These are phyloP conservation scores for Smutsia gigantea DNA, from an alignment of 2,797 vertebrate species.

Conservation along the genomic window DNA sequence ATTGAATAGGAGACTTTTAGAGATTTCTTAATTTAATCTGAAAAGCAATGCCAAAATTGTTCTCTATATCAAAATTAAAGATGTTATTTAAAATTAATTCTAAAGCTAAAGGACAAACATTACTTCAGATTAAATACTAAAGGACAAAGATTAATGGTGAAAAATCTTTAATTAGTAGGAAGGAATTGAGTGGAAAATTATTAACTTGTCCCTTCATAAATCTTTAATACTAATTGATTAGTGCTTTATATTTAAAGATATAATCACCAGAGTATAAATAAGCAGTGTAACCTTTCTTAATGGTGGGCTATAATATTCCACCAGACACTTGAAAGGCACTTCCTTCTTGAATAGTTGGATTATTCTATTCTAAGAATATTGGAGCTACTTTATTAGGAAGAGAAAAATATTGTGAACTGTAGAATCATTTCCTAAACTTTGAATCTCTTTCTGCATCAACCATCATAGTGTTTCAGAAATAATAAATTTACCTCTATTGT, in stretches of 20 bases:
- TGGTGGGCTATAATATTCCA: constrained; percentile 48
- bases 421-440: constrained; percentile 18
- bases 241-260: constrained; percentile 74
- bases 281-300: constrained; percentile 57
- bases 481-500: neutral
- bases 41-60: constrained; percentile 70
- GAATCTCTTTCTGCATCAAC: neutral
- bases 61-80: constrained; percentile 74
- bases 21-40: constrained; percentile 77
- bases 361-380: neutral
- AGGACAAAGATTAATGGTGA: constrained; percentile 71
- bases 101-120: constrained; percentile 77
- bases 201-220: constrained; percentile 77
- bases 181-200: constrained; percentile 82
- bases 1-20: constrained; percentile 57
- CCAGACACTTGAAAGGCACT: constrained; percentile 53
- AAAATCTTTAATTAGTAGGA: constrained; percentile 81
- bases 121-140: constrained; percentile 74
- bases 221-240: constrained; percentile 81
- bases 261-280: constrained; percentile 77
- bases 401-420: neutral
- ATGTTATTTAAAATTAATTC: constrained; percentile 76
- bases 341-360: neutral
- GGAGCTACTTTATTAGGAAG: neutral
- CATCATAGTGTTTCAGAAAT: constrained; percentile 29